Evolutionary conservation across 2,113 vertebrate species (phyloP).

Genomic region (Pelobates fuscus): DNA sequence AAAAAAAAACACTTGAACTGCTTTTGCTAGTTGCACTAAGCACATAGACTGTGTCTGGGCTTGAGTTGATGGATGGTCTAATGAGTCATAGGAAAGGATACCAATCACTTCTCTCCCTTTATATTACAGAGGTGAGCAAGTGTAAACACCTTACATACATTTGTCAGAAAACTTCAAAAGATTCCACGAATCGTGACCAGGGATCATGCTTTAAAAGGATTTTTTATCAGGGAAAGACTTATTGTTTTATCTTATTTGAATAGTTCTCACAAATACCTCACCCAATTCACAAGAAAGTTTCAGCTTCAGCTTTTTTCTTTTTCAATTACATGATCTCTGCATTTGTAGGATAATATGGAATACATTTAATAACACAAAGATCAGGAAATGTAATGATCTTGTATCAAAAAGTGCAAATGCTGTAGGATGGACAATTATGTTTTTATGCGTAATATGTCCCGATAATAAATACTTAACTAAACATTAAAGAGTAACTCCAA

Average conservation of each 20-base stretch:
- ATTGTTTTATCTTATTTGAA: constrained; percentile 36
- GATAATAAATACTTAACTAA: no score
- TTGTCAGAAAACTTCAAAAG: constrained; percentile 25
- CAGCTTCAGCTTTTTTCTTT: no score
- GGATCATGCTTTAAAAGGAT: background rate
- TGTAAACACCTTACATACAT: constrained; percentile 2
- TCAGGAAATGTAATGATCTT: no score
- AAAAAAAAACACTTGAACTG: background rate
- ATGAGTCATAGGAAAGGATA: constrained; percentile 25
- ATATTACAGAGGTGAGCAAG: constrained; percentile 6
- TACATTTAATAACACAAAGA: no score
- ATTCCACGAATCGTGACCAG: constrained; percentile 3
- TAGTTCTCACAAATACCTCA: constrained; percentile 29
- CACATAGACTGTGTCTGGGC: constrained; percentile 18
- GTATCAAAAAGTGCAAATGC: no score
- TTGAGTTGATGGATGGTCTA: constrained; percentile 24
- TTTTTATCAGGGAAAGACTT: constrained; percentile 11
- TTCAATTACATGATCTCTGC: no score
- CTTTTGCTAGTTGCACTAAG: background rate
- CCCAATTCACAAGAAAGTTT: background rate
- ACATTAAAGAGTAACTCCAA: no score
- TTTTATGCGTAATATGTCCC: no score
- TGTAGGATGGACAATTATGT: no score
- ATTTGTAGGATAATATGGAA: no score
- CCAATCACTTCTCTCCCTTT: background rate